Evolutionary conservation across 1,140 invertebrate genomes (phyloP), one percentile per base, ranked within the genome.

Genomic region (Paracyclopina nana): DNA sequence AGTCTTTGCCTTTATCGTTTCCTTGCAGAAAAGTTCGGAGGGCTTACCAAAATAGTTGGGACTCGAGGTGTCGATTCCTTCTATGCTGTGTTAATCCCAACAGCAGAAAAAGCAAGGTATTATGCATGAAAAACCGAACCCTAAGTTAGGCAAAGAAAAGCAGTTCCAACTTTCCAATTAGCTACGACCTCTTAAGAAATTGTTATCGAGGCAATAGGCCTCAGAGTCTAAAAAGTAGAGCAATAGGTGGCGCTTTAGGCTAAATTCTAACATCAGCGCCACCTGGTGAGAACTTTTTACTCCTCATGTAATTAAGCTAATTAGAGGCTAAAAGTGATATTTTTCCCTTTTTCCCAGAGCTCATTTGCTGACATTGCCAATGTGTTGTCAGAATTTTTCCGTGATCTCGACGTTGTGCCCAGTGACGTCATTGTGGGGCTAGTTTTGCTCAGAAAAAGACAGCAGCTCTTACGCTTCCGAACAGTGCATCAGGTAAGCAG

Each of bases 11-110:
- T 2, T 31, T 38, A 16, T 38, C 34, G 34, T 38, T 38, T 38
- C 34, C 34, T 38, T 38, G 5, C 34, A 87, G 83, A 59, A 87
- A 87, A 71, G 83, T 87, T 2, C 73, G 86, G 57, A 68, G 82
- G 54, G 80, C 82, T 8, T 88, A 88, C 65, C 80, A 88, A 66
- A 80, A 86, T 59, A 85, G 82, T 58, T 90, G 85, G 85, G 78
- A 88, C 59, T 76, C 82, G 61, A 69, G 85, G 53, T 86, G 83
- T 62, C 71, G 79, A 27, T 65, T 86, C 50, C 62, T 88, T 0
- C 88, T 86, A 59, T 90, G 85, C 63, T 90, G 84, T 65, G 79
- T 86, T 63, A 72, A 80, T 50, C 74, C 76, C n/a, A 46, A 76
- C 77, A 1, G 81, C 85, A 59, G 71, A 78, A 45, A 81, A 79